Conservation (phyloP, 2,113 vertebrate genomes). For the Naja naja region DNA sequence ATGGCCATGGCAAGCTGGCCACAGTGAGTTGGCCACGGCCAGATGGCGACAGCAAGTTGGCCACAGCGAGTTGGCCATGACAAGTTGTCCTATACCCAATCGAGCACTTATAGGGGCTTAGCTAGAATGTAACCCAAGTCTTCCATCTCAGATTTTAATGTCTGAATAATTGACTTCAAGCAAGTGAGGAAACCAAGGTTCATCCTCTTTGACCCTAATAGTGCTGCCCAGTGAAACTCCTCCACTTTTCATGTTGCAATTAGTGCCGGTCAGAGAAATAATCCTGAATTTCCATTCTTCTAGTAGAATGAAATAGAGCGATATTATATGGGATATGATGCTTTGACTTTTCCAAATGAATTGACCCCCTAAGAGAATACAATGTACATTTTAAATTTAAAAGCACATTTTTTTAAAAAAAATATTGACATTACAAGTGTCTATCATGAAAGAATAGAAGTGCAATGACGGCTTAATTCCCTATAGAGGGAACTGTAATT, state of each 20-base stretch:
- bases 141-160: not conserved
- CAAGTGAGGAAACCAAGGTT: not conserved
- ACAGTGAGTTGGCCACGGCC: too few species aligned
- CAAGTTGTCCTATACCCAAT: too few species aligned
- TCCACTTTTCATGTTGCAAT: not conserved
- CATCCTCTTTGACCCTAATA: not conserved
- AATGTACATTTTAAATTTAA: not conserved
- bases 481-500: not conserved
- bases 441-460: not conserved
- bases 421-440: not conserved
- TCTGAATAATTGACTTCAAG: not conserved
- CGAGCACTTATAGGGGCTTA: not conserved
- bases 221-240: not conserved
- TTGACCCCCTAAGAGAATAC: not conserved
- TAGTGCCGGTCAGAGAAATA: not conserved
- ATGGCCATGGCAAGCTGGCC: too few species aligned
- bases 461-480: not conserved
- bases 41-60: too few species aligned
- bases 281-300: not conserved
- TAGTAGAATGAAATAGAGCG: not conserved
- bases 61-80: too few species aligned
- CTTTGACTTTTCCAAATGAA: not conserved
- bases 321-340: not conserved
- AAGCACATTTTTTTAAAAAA: not conserved
- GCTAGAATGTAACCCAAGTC: too few species aligned